phyloP scores from a whole-genome alignment of 2,113 vertebrate species.

The Ictalurus punctatus region DNA sequence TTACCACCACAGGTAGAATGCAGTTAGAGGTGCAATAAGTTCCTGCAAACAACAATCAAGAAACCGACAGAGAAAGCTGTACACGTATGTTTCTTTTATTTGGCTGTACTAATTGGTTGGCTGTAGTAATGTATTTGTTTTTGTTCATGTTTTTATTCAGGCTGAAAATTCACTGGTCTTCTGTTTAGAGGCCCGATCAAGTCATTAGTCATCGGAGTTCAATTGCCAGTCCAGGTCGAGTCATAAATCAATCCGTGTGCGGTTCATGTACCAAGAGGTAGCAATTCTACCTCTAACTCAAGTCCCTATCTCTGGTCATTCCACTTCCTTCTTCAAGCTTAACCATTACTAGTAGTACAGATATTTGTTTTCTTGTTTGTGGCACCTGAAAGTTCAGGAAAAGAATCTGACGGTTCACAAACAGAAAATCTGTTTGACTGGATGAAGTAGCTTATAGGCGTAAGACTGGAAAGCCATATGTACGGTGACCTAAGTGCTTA shows the following conservation, averaged over 20 bases:
- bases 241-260: not conserved
- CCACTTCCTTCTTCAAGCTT: not conserved
- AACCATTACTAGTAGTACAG: not conserved
- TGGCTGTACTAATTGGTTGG: not conserved
- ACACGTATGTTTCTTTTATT: not conserved
- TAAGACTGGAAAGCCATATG: not conserved
- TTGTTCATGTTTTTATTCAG: not conserved
- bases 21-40: too few species aligned
- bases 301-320: not conserved
- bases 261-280: too few species aligned
- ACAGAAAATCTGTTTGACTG: not conserved
- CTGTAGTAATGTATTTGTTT: not conserved
- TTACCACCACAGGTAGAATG: too few species aligned
- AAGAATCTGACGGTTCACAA: too few species aligned
- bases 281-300: not conserved
- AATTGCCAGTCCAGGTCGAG: not conserved
- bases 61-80: not conserved
- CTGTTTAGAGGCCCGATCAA: not conserved
- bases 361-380: not conserved
- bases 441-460: not conserved
- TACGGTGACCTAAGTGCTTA: not conserved
- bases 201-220: not conserved
- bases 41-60: not conserved
- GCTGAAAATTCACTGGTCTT: not conserved
- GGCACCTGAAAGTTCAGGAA: not conserved